Base-by-base conservation (phyloP, 1,140 invertebrate species). In the Conus ventricosus region DNA sequence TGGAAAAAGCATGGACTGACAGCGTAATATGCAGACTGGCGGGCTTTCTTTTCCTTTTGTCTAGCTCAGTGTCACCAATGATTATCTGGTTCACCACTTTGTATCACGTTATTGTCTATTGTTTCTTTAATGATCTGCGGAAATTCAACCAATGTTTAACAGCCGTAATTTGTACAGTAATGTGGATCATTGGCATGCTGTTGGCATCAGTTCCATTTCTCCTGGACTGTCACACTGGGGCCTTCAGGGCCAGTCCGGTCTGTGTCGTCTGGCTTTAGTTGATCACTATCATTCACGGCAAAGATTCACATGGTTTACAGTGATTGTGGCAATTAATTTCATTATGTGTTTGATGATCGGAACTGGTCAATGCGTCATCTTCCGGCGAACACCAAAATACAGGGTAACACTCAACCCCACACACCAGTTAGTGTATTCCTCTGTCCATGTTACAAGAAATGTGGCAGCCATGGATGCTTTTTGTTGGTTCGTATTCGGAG, bases 31-130 rank as follows among this genome's bases (percentile, higher is more conserved):
- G 93, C 84, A 87, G 39, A 76, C 5, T 91, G 17, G 92, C 93
- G 15, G 93, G 93, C 8, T 90, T 93, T 51, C 57, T 93, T 15
- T 15, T 88, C 90, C 39, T 39, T 5, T 60, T 93, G 17, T 93
- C 93, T 10, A 91, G 88, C 75, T 91, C 93, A 71, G 87, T 89
- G 6, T 93, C 92, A 4, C 90, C 91, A 17, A 80, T 92, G 81
- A 91, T 92, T 75, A 87, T 94, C 0, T 89, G 87, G 51, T 80
- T 94, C 3, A 93, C 94, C 5, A 92, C 94, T 39, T 3, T 15
- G 13, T 93, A 93, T 84, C 83, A 93, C 13, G 90, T 92, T 63
- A 39, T 93, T 1, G 90, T 87, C 20, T 86, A 93, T 51, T 89
- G 91, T 93, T 91, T 39, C 84, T 92, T 92, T 0, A 75, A 87